phyloP scores from a whole-genome alignment of 1,140 invertebrate genomes.

The Neocloeon triangulifer region DNA sequence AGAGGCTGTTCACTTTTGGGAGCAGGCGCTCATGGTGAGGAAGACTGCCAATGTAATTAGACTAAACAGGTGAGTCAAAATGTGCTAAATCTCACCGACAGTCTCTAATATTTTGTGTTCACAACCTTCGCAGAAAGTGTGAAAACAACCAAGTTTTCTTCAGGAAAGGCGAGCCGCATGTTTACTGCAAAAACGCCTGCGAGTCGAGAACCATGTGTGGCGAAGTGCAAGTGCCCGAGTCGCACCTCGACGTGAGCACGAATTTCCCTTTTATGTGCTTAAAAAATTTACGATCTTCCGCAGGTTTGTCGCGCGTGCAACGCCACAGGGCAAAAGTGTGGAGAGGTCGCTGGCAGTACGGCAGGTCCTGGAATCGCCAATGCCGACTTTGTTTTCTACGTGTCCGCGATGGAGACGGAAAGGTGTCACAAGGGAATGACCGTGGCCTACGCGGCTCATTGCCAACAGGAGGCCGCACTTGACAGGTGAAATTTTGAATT shows the following conservation, averaged over 20 bases:
- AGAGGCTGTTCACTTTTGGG: slow-evolving; percentile 81
- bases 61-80: slow-evolving; percentile 70
- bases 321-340: slow-evolving; percentile 56
- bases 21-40: slow-evolving; percentile 68
- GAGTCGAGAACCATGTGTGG: slow-evolving; percentile 74
- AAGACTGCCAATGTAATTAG: slow-evolving; percentile 61
- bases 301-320: slow-evolving; percentile 71
- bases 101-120: slow-evolving; percentile 12
- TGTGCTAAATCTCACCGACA: too few species aligned
- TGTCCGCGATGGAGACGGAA: slow-evolving; percentile 81
- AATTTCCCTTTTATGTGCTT: too few species aligned
- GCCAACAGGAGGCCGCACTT: slow-evolving; percentile 81
- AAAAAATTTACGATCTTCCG: slow-evolving; percentile 9
- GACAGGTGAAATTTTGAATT: too few species aligned
- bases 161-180: slow-evolving; percentile 35
- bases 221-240: slow-evolving; percentile 73
- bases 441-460: slow-evolving; percentile 94
- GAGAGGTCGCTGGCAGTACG: slow-evolving; percentile 21
- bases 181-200: slow-evolving; percentile 78
- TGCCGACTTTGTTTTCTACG: slow-evolving; percentile 92
- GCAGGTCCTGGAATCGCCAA: slow-evolving; percentile 45
- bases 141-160: slow-evolving; percentile 62
- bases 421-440: slow-evolving; percentile 76
- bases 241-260: slow-evolving; percentile 76
- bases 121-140: slow-evolving; percentile 67